Percentiles rank a stretch among this genome's conserved stretches.
Conservation (phyloP, 2,797 vertebrate genomes). For the Gymnothorax reevesii region DNA sequence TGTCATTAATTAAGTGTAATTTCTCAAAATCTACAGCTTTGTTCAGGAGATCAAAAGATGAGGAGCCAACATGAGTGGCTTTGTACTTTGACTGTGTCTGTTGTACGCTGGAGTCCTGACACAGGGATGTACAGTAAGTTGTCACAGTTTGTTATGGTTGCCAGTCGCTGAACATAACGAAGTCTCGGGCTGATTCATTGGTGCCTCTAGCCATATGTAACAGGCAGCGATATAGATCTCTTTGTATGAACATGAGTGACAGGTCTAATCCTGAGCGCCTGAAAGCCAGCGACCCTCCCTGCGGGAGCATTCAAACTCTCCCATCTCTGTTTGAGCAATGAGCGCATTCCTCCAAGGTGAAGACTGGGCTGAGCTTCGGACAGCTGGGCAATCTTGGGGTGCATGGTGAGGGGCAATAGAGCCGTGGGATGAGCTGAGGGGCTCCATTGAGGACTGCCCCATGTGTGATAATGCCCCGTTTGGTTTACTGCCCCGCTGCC, state of each 20-base stretch:
- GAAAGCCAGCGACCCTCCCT: background rate
- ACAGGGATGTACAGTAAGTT: background rate
- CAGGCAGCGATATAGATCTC: background rate
- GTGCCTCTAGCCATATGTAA: background rate
- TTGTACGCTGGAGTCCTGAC: background rate
- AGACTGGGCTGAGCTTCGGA: conserved; percentile 39
- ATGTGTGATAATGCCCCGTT: background rate
- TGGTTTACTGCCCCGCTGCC: conserved; percentile 43
- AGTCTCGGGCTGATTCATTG: background rate
- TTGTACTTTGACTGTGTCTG: background rate
- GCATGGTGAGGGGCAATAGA: background rate
- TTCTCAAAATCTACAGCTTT: background rate
- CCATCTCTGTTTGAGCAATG: conserved; percentile 7
- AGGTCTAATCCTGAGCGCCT: background rate
- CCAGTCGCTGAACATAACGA: background rate
- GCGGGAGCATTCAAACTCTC: background rate
- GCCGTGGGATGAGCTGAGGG: conserved; percentile 49
- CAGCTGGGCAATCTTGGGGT: conserved; percentile 30
- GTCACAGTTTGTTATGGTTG: background rate
- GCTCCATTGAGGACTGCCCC: conserved; percentile 47
- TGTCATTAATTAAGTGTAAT: background rate
- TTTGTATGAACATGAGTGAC: background rate
- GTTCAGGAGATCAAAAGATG: background rate
- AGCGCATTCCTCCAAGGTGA: conserved; percentile 30
- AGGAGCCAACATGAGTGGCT: background rate